Base-by-base conservation (phyloP, 2,888 invertebrate genomes). In the Drosophila anomelani region DNA sequence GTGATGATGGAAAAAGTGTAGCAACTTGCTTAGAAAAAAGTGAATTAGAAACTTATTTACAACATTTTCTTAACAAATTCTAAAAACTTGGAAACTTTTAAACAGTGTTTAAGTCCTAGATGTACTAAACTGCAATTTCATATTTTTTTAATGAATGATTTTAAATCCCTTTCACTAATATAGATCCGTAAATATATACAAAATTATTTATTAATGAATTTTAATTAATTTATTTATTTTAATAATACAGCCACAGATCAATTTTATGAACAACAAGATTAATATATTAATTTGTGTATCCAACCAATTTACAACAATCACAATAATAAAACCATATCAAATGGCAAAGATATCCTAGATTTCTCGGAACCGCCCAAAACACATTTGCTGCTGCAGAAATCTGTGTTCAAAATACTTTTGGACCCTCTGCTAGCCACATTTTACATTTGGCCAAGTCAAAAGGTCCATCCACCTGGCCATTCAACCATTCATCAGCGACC, bases 401-500 rank as follows among this genome's bases (percentile, higher is more conserved):
- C 64, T 38, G 43, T 20, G 38, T 38, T 44, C 20, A 53, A 62
- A 62, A 44, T 39, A 38, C 26, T 10, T 26, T 38, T 38, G 10
- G 17, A 10, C 57, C 17, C 23, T 13, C 32, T 51, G 41, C 7
- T 9, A 10, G 43, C 41, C 49, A 44, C 64, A 64, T 62, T 51
- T 64, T 34, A 47, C 41, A 49, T 15, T 12, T 20, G 62, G 29
- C 36, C 51, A 62, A 39, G 63, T 63, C 46, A 38, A 44, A 26
- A 68, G 68, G 60, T 43, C 43, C 60, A 17, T 36, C 34, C 17
- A 60, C 60, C 49, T 49, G 15, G n/a, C 26, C 32, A 20, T 55
- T 44, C 36, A 26, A 36, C 60, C 72, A 67, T 53, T 38, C 49
- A 64, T 57, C 67, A 51, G 15, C 15, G 34, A 20, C 9, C 34